Conservation (phyloP, 2,113 vertebrate genomes). For the Eublepharis macularius region DNA sequence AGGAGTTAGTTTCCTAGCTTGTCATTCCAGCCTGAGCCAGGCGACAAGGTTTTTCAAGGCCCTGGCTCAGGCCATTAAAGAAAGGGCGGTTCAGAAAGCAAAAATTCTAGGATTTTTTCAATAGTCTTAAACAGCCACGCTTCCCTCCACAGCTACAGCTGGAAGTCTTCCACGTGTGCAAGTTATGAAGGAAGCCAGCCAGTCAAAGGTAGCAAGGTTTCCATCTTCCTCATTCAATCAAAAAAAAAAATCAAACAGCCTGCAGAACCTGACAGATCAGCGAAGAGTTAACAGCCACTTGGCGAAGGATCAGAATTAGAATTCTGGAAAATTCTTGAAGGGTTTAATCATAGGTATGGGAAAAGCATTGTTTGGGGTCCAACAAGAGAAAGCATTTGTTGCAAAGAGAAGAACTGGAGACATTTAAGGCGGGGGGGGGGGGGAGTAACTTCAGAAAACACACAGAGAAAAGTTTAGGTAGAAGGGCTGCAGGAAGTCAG, state of each 20-base stretch:
- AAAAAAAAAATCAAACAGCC: background rate
- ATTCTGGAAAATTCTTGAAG: slow-evolving; percentile 65
- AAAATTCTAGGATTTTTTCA: background rate
- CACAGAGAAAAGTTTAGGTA: background rate
- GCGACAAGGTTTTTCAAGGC: too few relatives aligned
- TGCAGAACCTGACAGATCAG: background rate
- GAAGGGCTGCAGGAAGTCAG: too few relatives aligned
- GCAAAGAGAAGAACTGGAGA: background rate
- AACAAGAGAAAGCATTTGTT: background rate
- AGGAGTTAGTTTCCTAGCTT: background rate
- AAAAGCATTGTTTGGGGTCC: slow-evolving; percentile 39
- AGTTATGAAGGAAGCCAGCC: background rate
- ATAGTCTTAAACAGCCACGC: background rate
- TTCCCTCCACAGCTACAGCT: background rate
- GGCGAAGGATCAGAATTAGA: slow-evolving; percentile 58
- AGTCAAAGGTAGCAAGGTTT: background rate
- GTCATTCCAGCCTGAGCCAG: background rate
- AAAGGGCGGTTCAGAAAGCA: background rate
- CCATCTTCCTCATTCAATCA: background rate
- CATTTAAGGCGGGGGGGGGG: too few relatives aligned
- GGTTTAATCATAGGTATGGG: slow-evolving; percentile 53
- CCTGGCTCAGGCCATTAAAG: background rate
- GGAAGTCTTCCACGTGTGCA: background rate
- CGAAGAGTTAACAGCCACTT: slow-evolving; percentile 46
- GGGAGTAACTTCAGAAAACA: too few relatives aligned